A percentile compares a stretch with the other conserved stretches of the same genome.
Evolutionary conservation across 2,797 vertebrate genomes (phyloP).

Genomic region (Melanotaenia trifasciata): DNA sequence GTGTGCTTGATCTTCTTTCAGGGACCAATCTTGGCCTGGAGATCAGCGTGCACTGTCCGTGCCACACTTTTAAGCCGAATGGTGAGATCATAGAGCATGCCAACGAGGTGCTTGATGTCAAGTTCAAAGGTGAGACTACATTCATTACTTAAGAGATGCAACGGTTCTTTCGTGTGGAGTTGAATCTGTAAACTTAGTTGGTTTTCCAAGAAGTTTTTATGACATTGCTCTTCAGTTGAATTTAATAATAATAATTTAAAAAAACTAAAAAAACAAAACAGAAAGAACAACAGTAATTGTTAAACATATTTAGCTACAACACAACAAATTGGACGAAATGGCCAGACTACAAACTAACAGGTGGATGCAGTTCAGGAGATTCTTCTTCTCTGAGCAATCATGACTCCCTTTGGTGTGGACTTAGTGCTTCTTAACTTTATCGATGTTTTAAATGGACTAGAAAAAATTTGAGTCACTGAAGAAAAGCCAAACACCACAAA

Average conservation of each 20-base stretch:
- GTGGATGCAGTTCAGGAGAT: background rate
- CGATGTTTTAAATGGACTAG: background rate
- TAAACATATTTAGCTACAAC: background rate
- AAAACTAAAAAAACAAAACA: background rate
- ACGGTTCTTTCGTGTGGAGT: background rate
- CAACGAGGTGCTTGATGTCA: constrained; percentile 94
- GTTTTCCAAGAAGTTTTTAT: constrained; percentile 16
- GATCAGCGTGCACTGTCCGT: constrained; percentile 97
- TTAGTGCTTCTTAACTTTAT: background rate
- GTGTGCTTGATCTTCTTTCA: constrained; percentile 74
- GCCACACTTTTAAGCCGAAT: constrained; percentile 94
- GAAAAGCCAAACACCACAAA: background rate
- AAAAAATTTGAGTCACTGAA: background rate
- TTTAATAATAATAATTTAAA: background rate
- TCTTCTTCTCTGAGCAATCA: background rate
- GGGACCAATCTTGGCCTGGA: constrained; percentile 96
- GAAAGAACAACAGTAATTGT: background rate
- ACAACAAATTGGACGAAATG: background rate
- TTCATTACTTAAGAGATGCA: constrained; percentile 4
- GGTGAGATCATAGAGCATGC: constrained; percentile 93
- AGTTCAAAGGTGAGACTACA: constrained; percentile 91
- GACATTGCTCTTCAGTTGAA: background rate
- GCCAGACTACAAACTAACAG: background rate
- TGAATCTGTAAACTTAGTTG: constrained; percentile 5
- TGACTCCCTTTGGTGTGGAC: background rate